Percentiles rank a stretch among this genome's conserved stretches.
These are phyloP conservation scores for Temnopleurus reevesii DNA, from an alignment of 53 echinoderm and acorn worm genomes.

Conservation along the genomic window DNA sequence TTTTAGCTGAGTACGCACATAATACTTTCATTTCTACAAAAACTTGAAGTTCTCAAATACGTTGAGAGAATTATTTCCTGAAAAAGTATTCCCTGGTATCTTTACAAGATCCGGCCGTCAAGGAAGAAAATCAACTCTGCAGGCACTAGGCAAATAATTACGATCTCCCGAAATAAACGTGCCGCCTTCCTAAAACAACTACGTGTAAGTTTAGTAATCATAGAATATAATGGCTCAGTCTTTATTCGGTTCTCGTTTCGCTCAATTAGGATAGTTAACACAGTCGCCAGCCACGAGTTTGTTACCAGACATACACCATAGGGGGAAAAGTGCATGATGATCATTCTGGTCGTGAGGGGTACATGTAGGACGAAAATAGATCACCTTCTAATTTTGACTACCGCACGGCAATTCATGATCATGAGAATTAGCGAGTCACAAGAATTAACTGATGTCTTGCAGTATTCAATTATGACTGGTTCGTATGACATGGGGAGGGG, in stretches of 20 bases:
- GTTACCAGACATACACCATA: neutral
- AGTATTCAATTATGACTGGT: neutral
- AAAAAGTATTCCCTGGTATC: no score
- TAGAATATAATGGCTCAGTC: neutral
- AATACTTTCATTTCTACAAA: no score
- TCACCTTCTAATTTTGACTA: constrained; percentile 13
- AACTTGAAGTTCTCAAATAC: no score
- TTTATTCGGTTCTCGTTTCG: neutral
- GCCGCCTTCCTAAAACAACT: neutral
- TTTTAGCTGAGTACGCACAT: no score
- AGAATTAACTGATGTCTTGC: neutral
- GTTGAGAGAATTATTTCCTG: no score
- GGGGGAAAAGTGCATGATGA: neutral
- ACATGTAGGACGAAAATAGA: constrained; percentile 22
- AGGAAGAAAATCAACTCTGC: no score
- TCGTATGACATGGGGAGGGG: neutral
- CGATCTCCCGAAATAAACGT: neutral
- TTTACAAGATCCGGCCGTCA: no score
- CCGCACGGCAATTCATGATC: constrained; percentile 35
- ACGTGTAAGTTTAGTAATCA: neutral
- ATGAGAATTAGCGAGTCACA: constrained; percentile 16
- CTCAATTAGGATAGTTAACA: neutral
- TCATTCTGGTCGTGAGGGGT: neutral
- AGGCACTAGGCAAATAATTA: no score
- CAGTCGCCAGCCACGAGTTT: neutral